Conservation (phyloP, 1,140 invertebrate genomes). For the Aphis craccivora region DNA sequence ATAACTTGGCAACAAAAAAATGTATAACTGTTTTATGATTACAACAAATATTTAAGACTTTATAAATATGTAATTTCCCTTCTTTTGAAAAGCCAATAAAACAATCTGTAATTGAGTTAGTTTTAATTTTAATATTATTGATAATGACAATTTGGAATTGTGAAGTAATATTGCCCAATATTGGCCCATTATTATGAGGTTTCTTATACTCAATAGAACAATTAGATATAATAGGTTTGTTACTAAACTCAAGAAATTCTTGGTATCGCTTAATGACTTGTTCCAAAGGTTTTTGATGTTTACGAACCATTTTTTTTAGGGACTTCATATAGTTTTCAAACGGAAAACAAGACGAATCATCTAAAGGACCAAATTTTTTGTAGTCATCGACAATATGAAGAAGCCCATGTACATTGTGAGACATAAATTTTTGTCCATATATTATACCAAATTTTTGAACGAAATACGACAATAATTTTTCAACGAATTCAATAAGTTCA, state of each 20-base stretch:
- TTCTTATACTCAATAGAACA: not conserved
- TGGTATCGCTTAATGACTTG: not conserved
- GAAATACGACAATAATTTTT: not conserved
- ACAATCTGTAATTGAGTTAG: not conserved
- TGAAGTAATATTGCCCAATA: not conserved
- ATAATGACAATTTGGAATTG: not conserved
- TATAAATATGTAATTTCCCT: not conserved
- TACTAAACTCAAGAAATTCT: not conserved
- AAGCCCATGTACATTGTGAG: not conserved
- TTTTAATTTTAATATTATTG: not conserved
- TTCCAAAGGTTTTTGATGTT: constrained; percentile 31
- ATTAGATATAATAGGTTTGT: not conserved
- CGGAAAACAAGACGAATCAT: not conserved
- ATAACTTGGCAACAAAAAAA: not conserved
- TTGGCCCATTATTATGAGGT: not conserved
- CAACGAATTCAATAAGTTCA: not conserved
- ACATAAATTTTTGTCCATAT: not conserved
- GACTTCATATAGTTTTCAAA: constrained; percentile 34
- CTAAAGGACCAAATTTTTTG: not conserved
- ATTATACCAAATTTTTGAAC: not conserved
- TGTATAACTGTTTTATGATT: not conserved
- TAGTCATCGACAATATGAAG: constrained; percentile 20
- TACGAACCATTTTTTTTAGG: not conserved
- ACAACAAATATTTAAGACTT: not conserved
- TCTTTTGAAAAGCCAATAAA: not conserved